Evolutionary conservation across 1,140 invertebrate species (phyloP), one percentile per base, ranked within the genome.

Genomic region (Zophobas morio): DNA sequence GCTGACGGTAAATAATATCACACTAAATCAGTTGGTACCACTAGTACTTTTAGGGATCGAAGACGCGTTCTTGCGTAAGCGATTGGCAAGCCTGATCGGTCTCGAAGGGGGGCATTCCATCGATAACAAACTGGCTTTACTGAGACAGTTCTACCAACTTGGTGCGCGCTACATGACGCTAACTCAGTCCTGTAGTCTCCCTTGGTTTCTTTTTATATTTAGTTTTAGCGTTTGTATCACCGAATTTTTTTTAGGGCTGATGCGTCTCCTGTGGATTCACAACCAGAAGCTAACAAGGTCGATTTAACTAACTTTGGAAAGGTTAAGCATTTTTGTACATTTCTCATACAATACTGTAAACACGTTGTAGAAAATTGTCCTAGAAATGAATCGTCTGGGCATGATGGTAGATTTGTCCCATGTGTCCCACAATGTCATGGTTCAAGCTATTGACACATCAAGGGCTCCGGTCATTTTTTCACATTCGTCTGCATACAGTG

Each of bases 81-180:
- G 90, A 84, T 92, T 94, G 66, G 92, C 87, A 1, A 93, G 92
- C 80, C 85, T 94, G 82, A 91, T 94, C 36, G 92, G 90, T 0
- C 86, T 94, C n/a, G 93, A 94, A 85, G 92, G 93, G 32, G 93
- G 93, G 40, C 93, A 94, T 81, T 90, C 90, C 0, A 88, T 94
- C 8, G 92, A 92, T 66, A 91, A 90, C 73, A 92, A 90, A 77
- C 81, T 93, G 74, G 91, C 88, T 1, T 87, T 92, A 20, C 86
- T 94, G 33, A 83, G 93, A 42, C 90, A 90, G 81, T 91, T 90
- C 76, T 92, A 94, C 80, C 88, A 91, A 33, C 86, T 93, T 1
- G 93, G 93, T 4, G 90, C 89, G 0, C 86, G 93, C 77, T 94
- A 94, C 79, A 87, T 94, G 82, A 93, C 93, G 0, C 82, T 94